Conservation (phyloP, 2,113 vertebrate genomes). For the Pogonocichla stellata region DNA sequence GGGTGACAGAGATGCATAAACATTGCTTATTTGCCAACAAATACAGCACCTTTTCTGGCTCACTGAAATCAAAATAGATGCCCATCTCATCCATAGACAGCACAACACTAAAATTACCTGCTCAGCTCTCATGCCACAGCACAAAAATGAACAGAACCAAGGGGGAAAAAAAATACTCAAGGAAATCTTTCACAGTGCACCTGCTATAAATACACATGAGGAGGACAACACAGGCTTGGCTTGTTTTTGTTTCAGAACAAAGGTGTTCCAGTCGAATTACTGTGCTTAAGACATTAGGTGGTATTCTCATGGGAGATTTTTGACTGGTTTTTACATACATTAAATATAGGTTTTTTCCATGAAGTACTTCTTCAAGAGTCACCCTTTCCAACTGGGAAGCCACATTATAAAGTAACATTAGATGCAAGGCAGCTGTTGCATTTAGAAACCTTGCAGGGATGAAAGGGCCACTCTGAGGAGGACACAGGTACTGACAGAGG, state of each 20-base stretch:
- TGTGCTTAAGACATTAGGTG: not conserved
- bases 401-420: not conserved
- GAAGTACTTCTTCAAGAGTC: fast-evolving
- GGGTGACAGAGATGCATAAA: not conserved
- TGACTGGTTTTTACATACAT: not conserved
- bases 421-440: not conserved
- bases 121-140: not conserved
- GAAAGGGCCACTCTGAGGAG: fast-evolving
- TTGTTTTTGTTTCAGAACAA: not conserved
- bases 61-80: not conserved
- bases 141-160: not conserved
- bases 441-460: not conserved
- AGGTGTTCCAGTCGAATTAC: not conserved
- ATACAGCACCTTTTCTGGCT: not conserved
- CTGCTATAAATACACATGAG: not conserved
- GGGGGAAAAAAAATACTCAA: not conserved
- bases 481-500: not conserved
- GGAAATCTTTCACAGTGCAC: not conserved
- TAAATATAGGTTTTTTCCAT: not conserved
- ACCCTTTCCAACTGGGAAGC: not conserved
- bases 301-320: not conserved
- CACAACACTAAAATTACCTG: not conserved
- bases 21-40: not conserved
- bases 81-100: not conserved
- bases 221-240: not conserved